Evolutionary conservation across 2,888 invertebrate genomes (phyloP).

Genomic region (Lordiphosa andalusiaca): DNA sequence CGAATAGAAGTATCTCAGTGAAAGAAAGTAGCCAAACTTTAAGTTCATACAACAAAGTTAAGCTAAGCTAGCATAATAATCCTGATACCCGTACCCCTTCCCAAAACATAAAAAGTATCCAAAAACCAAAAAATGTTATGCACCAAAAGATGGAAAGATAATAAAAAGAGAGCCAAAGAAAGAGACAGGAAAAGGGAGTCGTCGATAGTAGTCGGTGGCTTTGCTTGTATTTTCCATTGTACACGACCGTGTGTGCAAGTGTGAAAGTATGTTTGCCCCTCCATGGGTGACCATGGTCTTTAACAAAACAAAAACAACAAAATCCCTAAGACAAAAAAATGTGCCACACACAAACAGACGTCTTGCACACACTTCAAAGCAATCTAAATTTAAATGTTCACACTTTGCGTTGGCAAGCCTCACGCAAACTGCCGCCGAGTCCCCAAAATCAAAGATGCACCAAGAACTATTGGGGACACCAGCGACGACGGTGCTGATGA

Average conservation of each 20-base stretch:
- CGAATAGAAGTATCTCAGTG: too few species aligned
- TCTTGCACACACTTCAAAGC: conserved; percentile 54
- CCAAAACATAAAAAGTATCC: neutral
- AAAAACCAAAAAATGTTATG: conserved; percentile 8
- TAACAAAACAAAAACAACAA: conserved; percentile 10
- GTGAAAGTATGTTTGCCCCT: too few species aligned
- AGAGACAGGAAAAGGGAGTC: conserved; percentile 13
- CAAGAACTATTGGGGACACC: conserved; percentile 43
- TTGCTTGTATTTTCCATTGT: too few species aligned
- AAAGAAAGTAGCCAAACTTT: too few species aligned
- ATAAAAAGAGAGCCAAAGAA: conserved; percentile 6
- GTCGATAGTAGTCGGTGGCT: neutral
- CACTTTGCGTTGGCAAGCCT: conserved; percentile 68
- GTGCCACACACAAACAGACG: conserved; percentile 1
- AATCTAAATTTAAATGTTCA: conserved; percentile 65
- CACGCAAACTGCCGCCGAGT: conserved; percentile 4
- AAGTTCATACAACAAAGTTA: too few species aligned
- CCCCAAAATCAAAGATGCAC: conserved; percentile 6
- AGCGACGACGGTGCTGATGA: conserved; percentile 26
- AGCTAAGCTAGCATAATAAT: neutral
- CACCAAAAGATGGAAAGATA: conserved; percentile 7
- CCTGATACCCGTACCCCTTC: too few species aligned
- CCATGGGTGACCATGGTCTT: conserved; percentile 18
- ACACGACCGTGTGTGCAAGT: too few species aligned
- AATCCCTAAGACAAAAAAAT: conserved; percentile 12